phyloP scores from a whole-genome alignment of 1,140 invertebrate species.

The Gryon sp. region DNA sequence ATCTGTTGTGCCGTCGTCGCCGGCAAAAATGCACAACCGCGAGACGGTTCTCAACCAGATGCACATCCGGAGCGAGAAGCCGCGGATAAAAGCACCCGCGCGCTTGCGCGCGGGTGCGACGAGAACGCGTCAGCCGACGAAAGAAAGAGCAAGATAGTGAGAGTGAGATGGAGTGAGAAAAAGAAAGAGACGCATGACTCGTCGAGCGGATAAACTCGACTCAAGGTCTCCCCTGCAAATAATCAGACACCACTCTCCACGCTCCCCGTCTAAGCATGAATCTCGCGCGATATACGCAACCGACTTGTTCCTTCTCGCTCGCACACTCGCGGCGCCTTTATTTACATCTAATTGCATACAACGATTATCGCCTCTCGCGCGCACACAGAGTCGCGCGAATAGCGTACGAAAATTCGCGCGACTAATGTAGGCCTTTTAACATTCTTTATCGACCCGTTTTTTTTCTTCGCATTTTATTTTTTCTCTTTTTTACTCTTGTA shows the following conservation, averaged over 20 bases:
- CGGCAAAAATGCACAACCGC: slow-evolving; percentile 75
- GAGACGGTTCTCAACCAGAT: slow-evolving; percentile 74
- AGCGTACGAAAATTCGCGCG: too few species aligned
- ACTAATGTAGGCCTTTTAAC: too few species aligned
- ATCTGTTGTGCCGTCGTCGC: slow-evolving; percentile 59
- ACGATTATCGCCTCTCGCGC: slow-evolving; percentile 21
- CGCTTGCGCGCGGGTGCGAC: slow-evolving; percentile 11
- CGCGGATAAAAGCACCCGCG: slow-evolving; percentile 27
- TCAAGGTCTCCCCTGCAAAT: slow-evolving; percentile 63
- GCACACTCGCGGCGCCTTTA: slow-evolving; percentile 26
- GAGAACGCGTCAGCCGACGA: not conserved
- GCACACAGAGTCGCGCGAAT: slow-evolving; percentile 4
- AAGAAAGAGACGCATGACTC: slow-evolving; percentile 24
- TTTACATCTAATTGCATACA: slow-evolving; percentile 51
- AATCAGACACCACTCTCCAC: slow-evolving; percentile 53
- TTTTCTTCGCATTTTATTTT: too few species aligned
- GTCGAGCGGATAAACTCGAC: slow-evolving; percentile 60
- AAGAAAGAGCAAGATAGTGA: too few species aligned
- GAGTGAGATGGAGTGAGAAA: not conserved
- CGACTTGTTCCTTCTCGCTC: slow-evolving; percentile 4
- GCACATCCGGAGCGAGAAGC: slow-evolving; percentile 56
- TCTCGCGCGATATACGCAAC: slow-evolving; percentile 30
- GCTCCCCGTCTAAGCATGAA: slow-evolving; percentile 37
- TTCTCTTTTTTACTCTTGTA: too few species aligned
- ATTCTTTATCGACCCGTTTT: too few species aligned